Base-by-base conservation (phyloP, 2,888 invertebrate species). In the Petrolisthes manimaculis region DNA sequence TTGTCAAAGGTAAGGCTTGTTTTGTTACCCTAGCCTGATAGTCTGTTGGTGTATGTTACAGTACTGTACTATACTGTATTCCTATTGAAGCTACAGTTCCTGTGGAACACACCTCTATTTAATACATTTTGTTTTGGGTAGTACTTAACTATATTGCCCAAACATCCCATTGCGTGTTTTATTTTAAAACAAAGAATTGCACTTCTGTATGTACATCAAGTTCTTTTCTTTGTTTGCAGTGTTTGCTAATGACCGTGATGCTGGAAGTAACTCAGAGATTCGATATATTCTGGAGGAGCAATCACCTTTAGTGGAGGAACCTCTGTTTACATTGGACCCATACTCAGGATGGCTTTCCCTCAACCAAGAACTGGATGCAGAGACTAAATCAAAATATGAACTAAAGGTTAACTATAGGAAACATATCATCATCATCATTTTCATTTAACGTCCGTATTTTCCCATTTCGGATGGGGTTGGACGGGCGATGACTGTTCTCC, bases 291-390 rank as follows among this genome's bases (percentile, higher is more conserved):
- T 90, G 53, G 89, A 89, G 79, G 87, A 86, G 82, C 83, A 86
- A n/a, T 78, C 85, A 12, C 90, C 89, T 9, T 86, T 90, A 55
- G 88, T 90, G 77, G 90, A 89, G 79, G 89, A 90, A 79, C 91
- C 89, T 4, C 85, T 90, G 18, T 90, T 89, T 80, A 85, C 88
- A 53, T 83, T 88, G 9, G 90, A 90, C 74, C 90, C 91, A 12
- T 90, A 90, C 79, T 90, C 90, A 3, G 91, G 90, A 4, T 90
- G 90, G 91, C 88, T 90, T 18, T 91, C 91, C 9, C 86, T 90
- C 37, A 89, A 91, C 84, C 84, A 90, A 61, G 83, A 86, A 21
- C 85, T 90, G 1, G 91, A 90, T 18, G 88, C 89, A 1, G 91
- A 91, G 37, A 67, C 80, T 14, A 86, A 88, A 69, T 80, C 88